Conservation (phyloP, 2,888 invertebrate genomes). For the Xanthia icteritia region DNA sequence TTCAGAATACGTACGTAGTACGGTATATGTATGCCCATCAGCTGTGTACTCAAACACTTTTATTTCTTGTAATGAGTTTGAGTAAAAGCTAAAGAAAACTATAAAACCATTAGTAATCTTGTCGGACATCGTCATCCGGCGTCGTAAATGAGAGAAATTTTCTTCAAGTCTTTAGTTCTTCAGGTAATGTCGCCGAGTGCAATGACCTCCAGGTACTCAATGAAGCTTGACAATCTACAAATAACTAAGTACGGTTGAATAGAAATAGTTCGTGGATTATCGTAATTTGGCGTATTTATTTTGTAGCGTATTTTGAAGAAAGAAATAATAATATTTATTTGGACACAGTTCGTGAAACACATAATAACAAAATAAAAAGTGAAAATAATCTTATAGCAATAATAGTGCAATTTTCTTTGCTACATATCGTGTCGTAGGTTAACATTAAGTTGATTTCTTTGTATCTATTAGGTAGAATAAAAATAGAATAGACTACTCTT, state of each 20-base stretch:
- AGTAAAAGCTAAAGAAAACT: conserved; percentile 3
- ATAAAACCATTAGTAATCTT: conserved; percentile 29
- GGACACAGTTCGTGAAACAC: too few relatives aligned
- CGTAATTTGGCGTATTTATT: conserved; percentile 15
- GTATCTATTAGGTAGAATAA: not conserved
- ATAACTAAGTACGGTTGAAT: conserved; percentile 30
- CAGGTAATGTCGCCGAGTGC: conserved; percentile 19
- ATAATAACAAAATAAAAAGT: too few relatives aligned
- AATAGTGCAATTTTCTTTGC: not conserved
- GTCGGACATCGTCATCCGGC: not conserved
- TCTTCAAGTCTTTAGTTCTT: conserved; percentile 19
- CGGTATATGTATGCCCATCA: not conserved
- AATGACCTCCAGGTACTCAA: conserved; percentile 25
- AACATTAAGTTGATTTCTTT: not conserved
- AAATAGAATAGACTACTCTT: too few relatives aligned
- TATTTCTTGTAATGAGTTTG: not conserved
- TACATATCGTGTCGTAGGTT: not conserved
- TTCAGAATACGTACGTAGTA: too few relatives aligned
- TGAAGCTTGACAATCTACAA: conserved; percentile 37
- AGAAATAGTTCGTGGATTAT: conserved; percentile 18
- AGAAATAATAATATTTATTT: too few relatives aligned
- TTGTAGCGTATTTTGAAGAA: not conserved
- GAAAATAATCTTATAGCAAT: too few relatives aligned
- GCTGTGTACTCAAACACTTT: not conserved
- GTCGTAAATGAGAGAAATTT: conserved; percentile 44